Evolutionary conservation across 2,888 invertebrate genomes (phyloP), one percentile per base, ranked within the genome.

Genomic region (Nesidiocoris tenuis): DNA sequence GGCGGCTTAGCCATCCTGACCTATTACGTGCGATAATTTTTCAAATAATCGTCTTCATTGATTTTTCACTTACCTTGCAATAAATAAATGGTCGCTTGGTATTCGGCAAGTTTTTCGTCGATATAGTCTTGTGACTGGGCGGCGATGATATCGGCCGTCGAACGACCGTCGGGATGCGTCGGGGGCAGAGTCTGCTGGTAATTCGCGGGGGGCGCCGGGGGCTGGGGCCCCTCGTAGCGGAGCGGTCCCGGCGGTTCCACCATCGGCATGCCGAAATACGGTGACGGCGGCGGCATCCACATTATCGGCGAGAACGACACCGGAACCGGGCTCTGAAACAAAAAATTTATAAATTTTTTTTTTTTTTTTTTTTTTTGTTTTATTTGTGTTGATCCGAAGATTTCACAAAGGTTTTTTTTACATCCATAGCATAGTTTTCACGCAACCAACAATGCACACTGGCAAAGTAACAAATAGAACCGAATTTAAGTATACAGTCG

Each of bases 121-220:
- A 96, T 90, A 84, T 95, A 96, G 85, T 96, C 95, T 86, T 96
- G 95, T 77, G 94, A 94, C 85, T 96, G 96, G 83, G 91, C 92
- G 78, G 95, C 95, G 81, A 95, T 95, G 81, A 95, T 95, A 84
- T 95, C 94, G 64, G 95, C 95, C 18, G 95, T 95, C 77, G 94
- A 92, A 9, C 92, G 93, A 61, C 94, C 93, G 80, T 90, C 87
- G 55, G 66, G 63, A 7, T 24, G 71, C 57, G 77, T 63, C 19
- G 77, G 76, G n/a, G 65, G 74, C 25, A 61, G 59, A 16, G 74
- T 12, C 12, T 39, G 39, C 12, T 39, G 39, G 12, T 7, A 39
- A 39, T 39, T 39, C 39, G 39, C 39, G 39, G 39, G 39, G 3
- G 3, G 39, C 39, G 3, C 5, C 39, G 3, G 39, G n/a, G 61